Evolutionary conservation across 2,113 vertebrate species (phyloP).

Genomic region (Neoarius graeffei): DNA sequence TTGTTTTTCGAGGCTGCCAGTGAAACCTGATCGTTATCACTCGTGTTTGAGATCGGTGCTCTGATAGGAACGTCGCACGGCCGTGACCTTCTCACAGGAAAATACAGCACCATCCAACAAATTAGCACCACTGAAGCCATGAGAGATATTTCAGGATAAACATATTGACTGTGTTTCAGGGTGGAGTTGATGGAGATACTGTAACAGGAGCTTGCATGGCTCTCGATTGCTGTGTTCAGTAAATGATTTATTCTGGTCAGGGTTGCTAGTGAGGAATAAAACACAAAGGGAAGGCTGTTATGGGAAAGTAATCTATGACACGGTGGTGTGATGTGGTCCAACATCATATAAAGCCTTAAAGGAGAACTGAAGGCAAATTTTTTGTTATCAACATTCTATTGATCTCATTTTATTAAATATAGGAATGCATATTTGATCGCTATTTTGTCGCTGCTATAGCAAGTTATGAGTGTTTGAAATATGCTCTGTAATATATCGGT

Average conservation of each 20-base stretch:
- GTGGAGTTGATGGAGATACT: neutral
- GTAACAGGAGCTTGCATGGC: neutral
- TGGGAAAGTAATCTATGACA: neutral
- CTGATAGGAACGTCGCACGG: neutral
- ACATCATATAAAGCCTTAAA: neutral
- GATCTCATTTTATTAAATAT: no score
- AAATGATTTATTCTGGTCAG: neutral
- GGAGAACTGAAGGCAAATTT: no score
- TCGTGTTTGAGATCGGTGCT: neutral
- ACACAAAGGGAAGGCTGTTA: neutral
- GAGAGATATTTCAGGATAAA: neutral
- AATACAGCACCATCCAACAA: neutral
- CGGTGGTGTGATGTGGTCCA: neutral
- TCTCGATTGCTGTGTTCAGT: neutral
- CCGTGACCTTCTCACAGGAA: neutral
- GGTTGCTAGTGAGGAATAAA: neutral
- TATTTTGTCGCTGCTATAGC: no score
- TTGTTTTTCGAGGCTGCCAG: neutral
- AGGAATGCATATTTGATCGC: no score
- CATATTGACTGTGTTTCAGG: neutral
- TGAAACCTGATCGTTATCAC: neutral
- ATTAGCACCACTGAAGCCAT: no score
- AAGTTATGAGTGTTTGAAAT: no score
- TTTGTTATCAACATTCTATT: no score
- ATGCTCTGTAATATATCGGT: no score